Evolutionary conservation across 2,888 invertebrate genomes (phyloP), one percentile per base, ranked within the genome.

Genomic region (Rhamphomyia laevipes): DNA sequence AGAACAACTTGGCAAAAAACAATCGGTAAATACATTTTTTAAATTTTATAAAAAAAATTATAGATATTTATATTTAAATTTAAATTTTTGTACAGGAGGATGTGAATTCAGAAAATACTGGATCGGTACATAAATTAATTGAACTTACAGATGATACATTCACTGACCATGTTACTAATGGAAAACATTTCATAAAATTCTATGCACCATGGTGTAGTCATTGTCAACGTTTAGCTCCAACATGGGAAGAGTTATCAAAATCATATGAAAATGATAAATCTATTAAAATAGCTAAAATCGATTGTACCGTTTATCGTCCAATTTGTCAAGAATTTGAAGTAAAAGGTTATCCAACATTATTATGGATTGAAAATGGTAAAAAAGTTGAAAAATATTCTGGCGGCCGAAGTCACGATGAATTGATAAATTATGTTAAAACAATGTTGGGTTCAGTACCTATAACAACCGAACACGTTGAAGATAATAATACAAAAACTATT

Each of bases 201-300:
- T 94, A 85, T 71, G 88, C 88, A 1, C 91, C 93, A 0, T 93
- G 93, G 93, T 93, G 93, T 67, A 78, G 84, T 49, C 86, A 87
- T 60, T 92, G 91, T 59, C 86, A 85, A 80, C 80, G 77, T 64
- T 70, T 93, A 59, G 88, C 89, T 0, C 88, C 90, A 11, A 77
- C 80, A 0, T 94, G 93, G 93, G 83, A 89, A 33, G 78, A 85
- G 47, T 70, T 94, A 43, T n/a, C n/a, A 13, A 76, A 80, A 42
- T 76, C 80, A 38, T 77, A 84, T 54, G 75, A 80, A 51, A 73
- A 78, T 57, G 82, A 84, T 58, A 72, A 77, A 17, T 73, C 77
- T 51, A 80, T 89, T 15, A 78, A 77, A 51, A 81, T 93, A 54
- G 82, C 83, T 2, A 88, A 89, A 72, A 76, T 94, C 27, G 93